A percentile compares a stretch with the other conserved stretches of the same genome.
Evolutionary conservation across 2,113 vertebrate species (phyloP).

Genomic region (Mesembrinibis cayennensis): DNA sequence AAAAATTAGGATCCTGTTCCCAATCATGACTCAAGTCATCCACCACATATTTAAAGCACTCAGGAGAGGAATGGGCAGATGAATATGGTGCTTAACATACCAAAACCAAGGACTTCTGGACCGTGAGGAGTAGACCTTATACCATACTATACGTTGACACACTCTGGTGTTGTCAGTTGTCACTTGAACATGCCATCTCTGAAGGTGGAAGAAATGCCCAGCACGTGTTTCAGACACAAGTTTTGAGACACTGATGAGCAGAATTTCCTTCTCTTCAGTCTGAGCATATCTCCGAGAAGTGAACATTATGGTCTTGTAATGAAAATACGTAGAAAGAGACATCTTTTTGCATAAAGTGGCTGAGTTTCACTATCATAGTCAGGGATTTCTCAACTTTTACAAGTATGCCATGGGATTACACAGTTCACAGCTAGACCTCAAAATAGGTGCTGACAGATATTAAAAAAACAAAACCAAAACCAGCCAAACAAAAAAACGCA

Average conservation of each 20-base stretch:
- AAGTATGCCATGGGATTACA: not conserved
- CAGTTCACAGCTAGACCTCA: not conserved
- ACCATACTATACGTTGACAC: not conserved
- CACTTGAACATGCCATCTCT: not conserved
- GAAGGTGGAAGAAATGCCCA: not conserved
- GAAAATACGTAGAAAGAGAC: not conserved
- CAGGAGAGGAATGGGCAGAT: not conserved
- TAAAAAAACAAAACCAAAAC: not conserved
- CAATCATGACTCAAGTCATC: not conserved
- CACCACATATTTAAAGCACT: not conserved
- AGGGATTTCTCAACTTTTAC: not conserved
- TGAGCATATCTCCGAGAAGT: not conserved
- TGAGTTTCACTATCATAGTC: not conserved
- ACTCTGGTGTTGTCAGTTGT: not conserved
- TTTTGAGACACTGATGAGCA: not conserved
- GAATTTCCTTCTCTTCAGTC: not conserved
- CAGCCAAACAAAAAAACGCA: too few species aligned
- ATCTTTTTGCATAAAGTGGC: not conserved
- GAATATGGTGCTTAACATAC: not conserved
- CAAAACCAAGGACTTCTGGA: not conserved
- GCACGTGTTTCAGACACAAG: not conserved
- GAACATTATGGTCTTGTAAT: not conserved
- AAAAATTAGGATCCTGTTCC: not conserved
- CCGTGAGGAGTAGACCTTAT: not conserved
- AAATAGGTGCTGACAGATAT: not conserved